These are phyloP conservation scores for Drosophila rufa DNA, from an alignment of 1,140 invertebrate species.

Conservation along the genomic window DNA sequence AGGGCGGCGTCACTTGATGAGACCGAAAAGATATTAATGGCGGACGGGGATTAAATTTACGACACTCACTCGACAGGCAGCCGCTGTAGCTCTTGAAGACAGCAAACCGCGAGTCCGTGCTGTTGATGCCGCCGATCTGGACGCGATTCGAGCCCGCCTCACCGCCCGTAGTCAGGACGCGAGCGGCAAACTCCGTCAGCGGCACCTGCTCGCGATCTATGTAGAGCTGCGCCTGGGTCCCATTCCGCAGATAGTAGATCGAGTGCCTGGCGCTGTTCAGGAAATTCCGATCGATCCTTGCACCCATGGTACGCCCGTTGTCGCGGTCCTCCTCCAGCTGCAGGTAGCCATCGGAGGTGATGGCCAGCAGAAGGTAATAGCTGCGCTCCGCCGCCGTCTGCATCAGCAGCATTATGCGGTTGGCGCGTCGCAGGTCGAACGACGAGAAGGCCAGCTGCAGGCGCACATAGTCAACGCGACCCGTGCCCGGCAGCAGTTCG, in stretches of 20 bases:
- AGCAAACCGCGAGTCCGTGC: constrained; percentile 91
- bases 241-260: constrained; percentile 92
- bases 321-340: constrained; percentile 94
- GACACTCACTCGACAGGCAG: constrained; percentile 93
- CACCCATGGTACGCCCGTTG: constrained; percentile 88
- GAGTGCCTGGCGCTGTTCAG: constrained; percentile 93
- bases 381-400: constrained; percentile 93
- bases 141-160: constrained; percentile 91
- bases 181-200: constrained; percentile 88
- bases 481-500: constrained; percentile 86
- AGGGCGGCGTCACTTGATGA: constrained; percentile 60
- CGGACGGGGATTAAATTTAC: constrained; percentile 69
- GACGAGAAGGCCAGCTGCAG: constrained; percentile 94
- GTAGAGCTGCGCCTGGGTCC: constrained; percentile 89
- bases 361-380: constrained; percentile 92
- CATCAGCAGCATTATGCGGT: constrained; percentile 90
- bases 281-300: constrained; percentile 91
- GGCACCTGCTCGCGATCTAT: constrained; percentile 91
- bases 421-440: constrained; percentile 90
- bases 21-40: constrained; percentile 79
- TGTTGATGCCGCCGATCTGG: constrained; percentile 94
- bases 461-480: constrained; percentile 89
- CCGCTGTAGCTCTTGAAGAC: constrained; percentile 94
- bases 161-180: constrained; percentile 88
- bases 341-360: constrained; percentile 92